These are phyloP conservation scores for Mythimna albipuncta DNA, from an alignment of 2,888 invertebrate species.

Conservation along the genomic window DNA sequence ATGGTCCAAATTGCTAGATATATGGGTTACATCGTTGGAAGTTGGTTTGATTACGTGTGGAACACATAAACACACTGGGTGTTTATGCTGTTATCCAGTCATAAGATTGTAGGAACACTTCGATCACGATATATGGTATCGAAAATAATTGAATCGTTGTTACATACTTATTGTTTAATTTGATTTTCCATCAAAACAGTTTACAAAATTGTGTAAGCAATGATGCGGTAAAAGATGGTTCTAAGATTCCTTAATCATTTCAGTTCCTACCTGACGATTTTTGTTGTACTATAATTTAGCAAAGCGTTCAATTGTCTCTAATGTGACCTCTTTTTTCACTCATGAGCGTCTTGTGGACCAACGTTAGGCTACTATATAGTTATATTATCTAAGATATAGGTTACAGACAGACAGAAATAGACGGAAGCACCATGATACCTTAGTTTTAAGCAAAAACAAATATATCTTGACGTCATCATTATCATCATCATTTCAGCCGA, in stretches of 20 bases:
- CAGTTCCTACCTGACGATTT: no score
- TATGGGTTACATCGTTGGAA: constrained; percentile 33
- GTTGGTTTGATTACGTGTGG: constrained; percentile 16
- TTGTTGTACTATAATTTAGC: background rate
- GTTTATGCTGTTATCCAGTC: constrained; percentile 27
- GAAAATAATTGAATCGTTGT: background rate
- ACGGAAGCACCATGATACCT: no score
- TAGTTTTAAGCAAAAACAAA: no score
- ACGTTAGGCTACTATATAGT: background rate
- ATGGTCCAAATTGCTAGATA: constrained; percentile 25
- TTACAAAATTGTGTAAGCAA: background rate
- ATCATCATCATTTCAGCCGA: no score
- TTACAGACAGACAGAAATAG: background rate
- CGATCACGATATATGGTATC: background rate
- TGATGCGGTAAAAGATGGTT: background rate
- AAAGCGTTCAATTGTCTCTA: background rate
- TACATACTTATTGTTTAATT: background rate
- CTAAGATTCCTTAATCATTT: background rate
- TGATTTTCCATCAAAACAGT: background rate
- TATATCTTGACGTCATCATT: no score
- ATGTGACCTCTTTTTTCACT: background rate
- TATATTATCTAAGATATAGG: no score
- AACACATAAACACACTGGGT: background rate
- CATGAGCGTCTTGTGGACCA: background rate
- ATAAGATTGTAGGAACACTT: constrained; percentile 15